These are phyloP conservation scores for Hiodon tergisus DNA, from an alignment of 2,113 vertebrate genomes.

Conservation along the genomic window DNA sequence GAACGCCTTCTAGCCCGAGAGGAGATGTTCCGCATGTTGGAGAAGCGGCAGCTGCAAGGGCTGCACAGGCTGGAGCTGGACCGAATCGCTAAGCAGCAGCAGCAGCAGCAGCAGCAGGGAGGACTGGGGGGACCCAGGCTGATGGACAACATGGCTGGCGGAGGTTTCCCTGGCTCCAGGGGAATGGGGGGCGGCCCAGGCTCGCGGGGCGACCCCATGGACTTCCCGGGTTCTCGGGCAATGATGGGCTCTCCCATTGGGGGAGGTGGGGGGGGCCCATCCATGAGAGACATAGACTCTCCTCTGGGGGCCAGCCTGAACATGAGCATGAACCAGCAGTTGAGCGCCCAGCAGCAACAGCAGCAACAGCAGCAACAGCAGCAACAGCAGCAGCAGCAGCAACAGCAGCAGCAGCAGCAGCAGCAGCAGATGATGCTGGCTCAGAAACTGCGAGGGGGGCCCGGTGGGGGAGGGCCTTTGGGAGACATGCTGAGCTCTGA, in stretches of 20 bases:
- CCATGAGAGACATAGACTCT: constrained; percentile 76
- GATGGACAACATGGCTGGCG: constrained; percentile 62
- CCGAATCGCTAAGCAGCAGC: constrained; percentile 79
- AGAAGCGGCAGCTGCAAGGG: constrained; percentile 77
- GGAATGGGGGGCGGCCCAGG: constrained; percentile 52
- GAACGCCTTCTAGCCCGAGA: constrained; percentile 81
- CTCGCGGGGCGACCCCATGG: constrained; percentile 64
- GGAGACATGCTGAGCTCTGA: constrained; percentile 68
- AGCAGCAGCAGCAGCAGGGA: constrained; percentile 67
- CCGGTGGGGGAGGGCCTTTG: constrained; percentile 62
- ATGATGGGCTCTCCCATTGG: constrained; percentile 79
- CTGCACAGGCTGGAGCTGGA: constrained; percentile 73
- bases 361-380: constrained; percentile 78
- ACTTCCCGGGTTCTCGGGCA: constrained; percentile 75
- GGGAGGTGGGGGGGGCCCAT: constrained; percentile 49
- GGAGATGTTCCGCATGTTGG: constrained; percentile 84
- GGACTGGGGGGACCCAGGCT: constrained; percentile 49
- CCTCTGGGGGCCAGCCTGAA: constrained; percentile 75
- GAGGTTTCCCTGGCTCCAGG: constrained; percentile 50
- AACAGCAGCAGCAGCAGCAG: constrained; percentile 79
- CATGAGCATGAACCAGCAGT: constrained; percentile 81
- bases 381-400: constrained; percentile 76
- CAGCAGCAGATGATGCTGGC: constrained; percentile 80
- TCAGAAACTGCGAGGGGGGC: constrained; percentile 77
- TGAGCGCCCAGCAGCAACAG: constrained; percentile 79